Percentiles rank a stretch among this genome's conserved stretches.
These are phyloP conservation scores for Subanguina moxae DNA, from an alignment of 1,140 invertebrate genomes.

Conservation along the genomic window DNA sequence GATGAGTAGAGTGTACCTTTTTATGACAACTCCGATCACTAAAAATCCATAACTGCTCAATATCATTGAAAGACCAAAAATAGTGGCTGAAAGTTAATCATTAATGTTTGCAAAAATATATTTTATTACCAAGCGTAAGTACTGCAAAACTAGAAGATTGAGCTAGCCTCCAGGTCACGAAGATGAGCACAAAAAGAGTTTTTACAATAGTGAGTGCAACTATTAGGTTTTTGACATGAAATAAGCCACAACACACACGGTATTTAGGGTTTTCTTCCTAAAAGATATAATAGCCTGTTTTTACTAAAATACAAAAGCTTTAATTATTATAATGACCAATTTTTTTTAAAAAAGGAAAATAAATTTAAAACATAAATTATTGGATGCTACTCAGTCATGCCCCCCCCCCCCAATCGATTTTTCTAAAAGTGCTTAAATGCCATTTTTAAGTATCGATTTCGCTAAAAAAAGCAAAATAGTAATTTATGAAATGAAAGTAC, in stretches of 20 bases:
- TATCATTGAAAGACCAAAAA: constrained; percentile 18
- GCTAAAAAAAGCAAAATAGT: no score
- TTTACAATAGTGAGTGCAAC: constrained; percentile 20
- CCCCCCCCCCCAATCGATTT: no score
- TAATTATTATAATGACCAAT: no score
- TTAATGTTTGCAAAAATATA: neutral
- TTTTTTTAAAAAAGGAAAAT: no score
- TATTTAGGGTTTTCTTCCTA: constrained; percentile 25
- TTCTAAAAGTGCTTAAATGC: no score
- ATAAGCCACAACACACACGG: constrained; percentile 23
- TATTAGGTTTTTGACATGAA: constrained; percentile 23
- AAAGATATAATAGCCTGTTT: constrained; percentile 11
- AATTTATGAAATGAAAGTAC: no score
- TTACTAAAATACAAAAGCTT: no score
- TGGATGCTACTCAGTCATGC: no score
- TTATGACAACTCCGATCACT: constrained; percentile 21
- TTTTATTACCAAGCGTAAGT: constrained; percentile 14
- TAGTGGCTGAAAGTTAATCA: constrained; percentile 16
- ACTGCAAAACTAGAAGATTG: neutral
- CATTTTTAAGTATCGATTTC: no score
- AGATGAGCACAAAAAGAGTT: constrained; percentile 20
- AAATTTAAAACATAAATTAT: no score
- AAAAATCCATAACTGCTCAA: constrained; percentile 22
- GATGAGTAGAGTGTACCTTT: constrained; percentile 30
- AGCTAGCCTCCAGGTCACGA: constrained; percentile 6